Evolutionary conservation across 2,113 vertebrate genomes (phyloP), one percentile per base, ranked within the genome.

Genomic region (Forbesichthys papilliferus): DNA sequence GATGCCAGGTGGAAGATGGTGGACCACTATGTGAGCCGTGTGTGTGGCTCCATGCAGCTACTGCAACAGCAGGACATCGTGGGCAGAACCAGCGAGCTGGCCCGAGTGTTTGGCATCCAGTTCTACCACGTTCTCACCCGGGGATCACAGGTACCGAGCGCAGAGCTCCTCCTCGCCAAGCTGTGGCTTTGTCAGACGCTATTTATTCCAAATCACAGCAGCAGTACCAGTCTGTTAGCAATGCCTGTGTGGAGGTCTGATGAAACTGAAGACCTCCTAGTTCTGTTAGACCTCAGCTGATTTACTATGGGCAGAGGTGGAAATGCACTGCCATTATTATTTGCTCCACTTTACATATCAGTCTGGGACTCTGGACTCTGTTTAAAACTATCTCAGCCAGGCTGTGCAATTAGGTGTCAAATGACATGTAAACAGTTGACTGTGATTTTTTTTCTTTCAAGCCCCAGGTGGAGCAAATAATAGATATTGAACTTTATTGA

Each of bases 121-220:
- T 99, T 99, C 89, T 93, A 94, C 73, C 97, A 99, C 66, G 98
- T 99, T 34, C 88, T 99, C 74, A 99, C 98, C 69, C 93, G 97
- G 77, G 98, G 98, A 10, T 97, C 98, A 57, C 93, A 93, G 91
- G 93, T 92, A 78, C 12, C 16, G 27, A 27, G 27, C 27, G 5
- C 12, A 20, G 3, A 9, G 11, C 20, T 18, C 16, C 1, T 9
- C 9, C 16, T 2, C 27, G 2, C 57, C 1, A 11, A 59, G 11
- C 56, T 9, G 55, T 7, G 49, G 8, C 16, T 27, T 20, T 10
- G 55, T 18, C 10, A 57, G 16, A 13, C 7, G 12, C 54, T n/a
- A 18, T 18, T 18, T 10, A 18, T 13, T 20, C 4, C 16, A 55
- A 16, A 14, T 55, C 3, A n/a, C 54, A n/a, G 54, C 54, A 54